phyloP scores from a whole-genome alignment of 1,140 invertebrate species.

The Coelopa frigida region DNA sequence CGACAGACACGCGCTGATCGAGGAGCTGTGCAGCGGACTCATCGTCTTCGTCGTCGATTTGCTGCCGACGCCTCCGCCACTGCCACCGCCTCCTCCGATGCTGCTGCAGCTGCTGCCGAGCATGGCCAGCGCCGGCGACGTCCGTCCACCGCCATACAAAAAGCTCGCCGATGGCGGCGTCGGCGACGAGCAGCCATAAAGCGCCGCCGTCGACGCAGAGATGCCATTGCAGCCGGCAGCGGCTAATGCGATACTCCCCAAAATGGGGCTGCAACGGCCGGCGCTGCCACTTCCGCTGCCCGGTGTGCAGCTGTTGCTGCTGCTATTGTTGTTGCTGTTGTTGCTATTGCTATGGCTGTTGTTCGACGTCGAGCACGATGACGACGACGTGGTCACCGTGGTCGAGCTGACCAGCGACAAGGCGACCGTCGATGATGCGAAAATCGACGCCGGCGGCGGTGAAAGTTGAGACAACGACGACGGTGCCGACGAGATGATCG shows the following conservation, averaged over 20 bases:
- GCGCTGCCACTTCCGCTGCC: slow-evolving; percentile 8
- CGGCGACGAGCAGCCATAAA: no score
- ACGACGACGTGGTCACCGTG: slow-evolving; percentile 16
- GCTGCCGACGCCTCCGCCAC: background rate
- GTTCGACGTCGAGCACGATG: no score
- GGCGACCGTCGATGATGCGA: slow-evolving; percentile 2
- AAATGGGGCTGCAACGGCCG: slow-evolving; percentile 14
- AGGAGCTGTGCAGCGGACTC: slow-evolving; percentile 10
- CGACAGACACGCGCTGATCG: slow-evolving; percentile 7
- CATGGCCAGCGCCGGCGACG: slow-evolving; percentile 29
- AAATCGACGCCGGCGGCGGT: slow-evolving; percentile 20
- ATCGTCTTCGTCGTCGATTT: slow-evolving; percentile 6
- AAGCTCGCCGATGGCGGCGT: background rate
- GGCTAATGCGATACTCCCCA: slow-evolving; percentile 11
- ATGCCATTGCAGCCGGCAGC: slow-evolving; percentile 3
- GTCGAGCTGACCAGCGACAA: slow-evolving; percentile 14
- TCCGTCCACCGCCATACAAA: slow-evolving; percentile 15
- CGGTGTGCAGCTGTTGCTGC: background rate
- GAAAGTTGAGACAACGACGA: slow-evolving; percentile 24
- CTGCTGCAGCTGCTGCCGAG: slow-evolving; percentile 18
- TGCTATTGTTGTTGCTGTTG: slow-evolving; percentile 2
- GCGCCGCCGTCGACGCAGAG: slow-evolving; percentile 12
- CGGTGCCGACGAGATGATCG: slow-evolving; percentile 14
- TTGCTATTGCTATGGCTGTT: slow-evolving; percentile 4
- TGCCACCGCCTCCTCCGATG: slow-evolving; percentile 18